Base-by-base conservation (phyloP, 2,888 invertebrate genomes). In the Drosophila gaucha region DNA sequence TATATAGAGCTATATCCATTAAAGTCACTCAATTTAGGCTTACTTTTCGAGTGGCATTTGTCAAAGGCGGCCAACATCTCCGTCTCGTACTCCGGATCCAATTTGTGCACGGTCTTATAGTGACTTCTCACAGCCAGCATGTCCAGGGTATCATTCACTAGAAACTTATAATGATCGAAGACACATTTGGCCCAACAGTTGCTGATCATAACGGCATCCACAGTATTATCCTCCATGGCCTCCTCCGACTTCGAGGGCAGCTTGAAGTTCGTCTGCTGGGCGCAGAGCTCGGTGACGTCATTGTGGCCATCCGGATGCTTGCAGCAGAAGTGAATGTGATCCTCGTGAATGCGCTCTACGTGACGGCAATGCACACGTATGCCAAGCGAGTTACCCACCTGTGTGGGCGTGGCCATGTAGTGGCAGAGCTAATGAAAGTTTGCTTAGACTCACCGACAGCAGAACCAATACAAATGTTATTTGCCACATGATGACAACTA, bases 251-350 rank as follows among this genome's bases (percentile, higher is more conserved):
- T 22, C 4, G 67, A 70, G 18, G 87, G 88, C 35, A 89, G 26
- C 6, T 50, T 60, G 6, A 89, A 89, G 6, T 70, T 77, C 8
- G 80, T 82, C 20, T 68, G 36, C 26, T 62, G 55, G 20, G 89
- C 79, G 22, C 88, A 88, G 31, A 36, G 35, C 20, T 86, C 80
- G 9, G 71, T 80, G 2, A 88, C 56, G 0, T 78, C 80, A 12
- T 88, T 74, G 12, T 86, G 89, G 0, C 89, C 88, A 38, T 89
- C 88, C 0, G 89, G 89, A 74, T 88, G 88, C 30, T 77, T 65
- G 54, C 88, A 88, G 55, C 88, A 89, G n/a, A 52, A 64, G 22
- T 89, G 86, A 12, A 88, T 88, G 28, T 84, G 80, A 43, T 88
- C 79, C 70, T 88, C 89, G 31, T 78, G 85, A 2, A 89, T 67